A percentile compares a stretch with the other conserved stretches of the same genome.
Conservation (phyloP, 2,113 vertebrate species). For the Phalacrocorax carbo region DNA sequence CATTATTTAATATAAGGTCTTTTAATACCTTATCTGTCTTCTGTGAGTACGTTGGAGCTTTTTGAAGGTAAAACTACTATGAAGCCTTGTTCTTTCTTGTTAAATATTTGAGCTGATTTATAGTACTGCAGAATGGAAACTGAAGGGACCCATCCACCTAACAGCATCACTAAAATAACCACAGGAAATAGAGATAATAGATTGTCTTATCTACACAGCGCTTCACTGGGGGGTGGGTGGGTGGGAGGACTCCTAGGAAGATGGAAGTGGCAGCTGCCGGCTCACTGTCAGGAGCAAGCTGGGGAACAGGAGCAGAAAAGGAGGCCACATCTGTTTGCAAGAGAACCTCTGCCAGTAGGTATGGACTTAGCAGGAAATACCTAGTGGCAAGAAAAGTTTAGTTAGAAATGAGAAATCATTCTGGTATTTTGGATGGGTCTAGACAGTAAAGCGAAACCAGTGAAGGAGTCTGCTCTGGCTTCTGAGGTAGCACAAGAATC, state of each 20-base stretch:
- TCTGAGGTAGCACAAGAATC: not conserved
- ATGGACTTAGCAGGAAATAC: not conserved
- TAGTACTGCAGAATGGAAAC: not conserved
- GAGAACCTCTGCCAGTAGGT: not conserved
- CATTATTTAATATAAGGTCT: not conserved
- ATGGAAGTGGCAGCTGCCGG: not conserved
- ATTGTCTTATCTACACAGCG: not conserved
- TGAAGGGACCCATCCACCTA: not conserved
- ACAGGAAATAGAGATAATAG: not conserved
- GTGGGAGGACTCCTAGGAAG: not conserved
- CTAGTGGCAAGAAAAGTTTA: not conserved
- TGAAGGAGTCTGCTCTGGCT: not conserved
- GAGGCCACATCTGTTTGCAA: not conserved
- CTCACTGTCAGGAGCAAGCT: not conserved
- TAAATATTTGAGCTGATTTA: not conserved
- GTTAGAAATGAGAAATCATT: not conserved
- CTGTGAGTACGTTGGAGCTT: not conserved
- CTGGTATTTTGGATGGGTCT: not conserved
- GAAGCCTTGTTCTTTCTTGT: not conserved
- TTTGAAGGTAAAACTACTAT: not conserved
- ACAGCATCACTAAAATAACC: not conserved
- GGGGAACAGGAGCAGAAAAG: not conserved
- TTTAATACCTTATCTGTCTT: not conserved
- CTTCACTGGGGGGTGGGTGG: not conserved
- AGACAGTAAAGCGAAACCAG: not conserved